Conservation (phyloP, 2,797 vertebrate species). For the Bryconaethiops microstoma region DNA sequence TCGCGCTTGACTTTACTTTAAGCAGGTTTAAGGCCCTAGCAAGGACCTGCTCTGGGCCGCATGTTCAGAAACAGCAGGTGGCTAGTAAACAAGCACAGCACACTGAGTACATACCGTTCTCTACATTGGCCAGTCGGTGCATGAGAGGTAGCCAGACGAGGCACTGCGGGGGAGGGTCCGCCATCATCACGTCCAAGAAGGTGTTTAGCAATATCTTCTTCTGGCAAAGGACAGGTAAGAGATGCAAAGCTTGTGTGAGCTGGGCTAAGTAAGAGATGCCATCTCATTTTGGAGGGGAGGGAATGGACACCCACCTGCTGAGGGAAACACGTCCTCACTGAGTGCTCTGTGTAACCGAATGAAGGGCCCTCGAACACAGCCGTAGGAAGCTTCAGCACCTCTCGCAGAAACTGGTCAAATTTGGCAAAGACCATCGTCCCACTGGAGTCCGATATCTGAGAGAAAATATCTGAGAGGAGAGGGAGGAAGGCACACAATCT, state of each 20-base stretch:
- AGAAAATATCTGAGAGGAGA: constrained; percentile 87
- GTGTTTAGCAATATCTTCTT: constrained; percentile 95
- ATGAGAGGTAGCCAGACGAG: constrained; percentile 98
- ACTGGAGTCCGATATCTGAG: constrained; percentile 92
- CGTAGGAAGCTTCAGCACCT: constrained; percentile 93
- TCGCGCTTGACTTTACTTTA: not conserved
- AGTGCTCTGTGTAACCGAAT: constrained; percentile 95
- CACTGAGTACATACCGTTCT: constrained; percentile 83
- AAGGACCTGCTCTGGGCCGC: not conserved
- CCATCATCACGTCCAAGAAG: constrained; percentile 95
- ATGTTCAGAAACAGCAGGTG: constrained; percentile 19
- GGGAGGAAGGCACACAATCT: not conserved
- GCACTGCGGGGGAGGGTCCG: constrained; percentile 97
- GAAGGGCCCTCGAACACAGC: constrained; percentile 97
- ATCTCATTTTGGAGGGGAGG: not conserved
- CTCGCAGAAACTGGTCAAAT: constrained; percentile 93
- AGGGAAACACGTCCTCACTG: constrained; percentile 90
- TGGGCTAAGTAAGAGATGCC: not conserved
- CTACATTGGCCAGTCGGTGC: constrained; percentile 97
- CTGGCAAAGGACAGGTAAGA: constrained; percentile 70
- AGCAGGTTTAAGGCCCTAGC: not conserved
- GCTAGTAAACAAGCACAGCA: constrained; percentile 11
- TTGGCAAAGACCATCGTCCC: constrained; percentile 90
- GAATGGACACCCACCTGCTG: constrained; percentile 83
- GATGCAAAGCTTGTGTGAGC: constrained; percentile 14